These are phyloP conservation scores for Melanocharis versteri DNA, from an alignment of 2,113 vertebrate species.

Conservation along the genomic window DNA sequence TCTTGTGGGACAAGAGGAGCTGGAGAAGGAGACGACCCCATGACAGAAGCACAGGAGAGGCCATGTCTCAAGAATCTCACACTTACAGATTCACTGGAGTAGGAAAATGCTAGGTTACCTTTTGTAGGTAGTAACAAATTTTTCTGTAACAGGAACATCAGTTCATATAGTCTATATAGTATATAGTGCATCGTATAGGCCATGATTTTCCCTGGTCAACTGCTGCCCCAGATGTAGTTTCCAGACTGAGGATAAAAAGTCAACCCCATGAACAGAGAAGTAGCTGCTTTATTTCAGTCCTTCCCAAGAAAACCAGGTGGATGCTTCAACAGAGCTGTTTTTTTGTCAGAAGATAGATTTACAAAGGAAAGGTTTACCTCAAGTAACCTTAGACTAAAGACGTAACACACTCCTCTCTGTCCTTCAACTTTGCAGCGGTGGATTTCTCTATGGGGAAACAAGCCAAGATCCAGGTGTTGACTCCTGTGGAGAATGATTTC, in stretches of 20 bases:
- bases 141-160: background rate
- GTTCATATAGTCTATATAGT: background rate
- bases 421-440: background rate
- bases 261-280: background rate
- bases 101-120: background rate
- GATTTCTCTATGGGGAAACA: background rate
- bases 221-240: background rate
- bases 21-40: background rate
- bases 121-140: background rate
- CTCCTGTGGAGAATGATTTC: background rate
- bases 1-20: background rate
- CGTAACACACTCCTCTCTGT: background rate
- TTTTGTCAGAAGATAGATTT: background rate
- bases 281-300: background rate
- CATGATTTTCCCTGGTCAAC: background rate
- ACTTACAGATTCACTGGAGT: background rate
- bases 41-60: background rate
- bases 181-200: background rate
- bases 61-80: background rate
- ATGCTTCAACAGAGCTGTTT: background rate
- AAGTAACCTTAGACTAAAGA: constrained; percentile 6
- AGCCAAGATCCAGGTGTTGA: background rate
- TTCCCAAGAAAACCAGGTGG: background rate
- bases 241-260: background rate
- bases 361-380: constrained; percentile 23